Base-by-base conservation (phyloP, 2,113 vertebrate genomes). In the Butorides virescens region DNA sequence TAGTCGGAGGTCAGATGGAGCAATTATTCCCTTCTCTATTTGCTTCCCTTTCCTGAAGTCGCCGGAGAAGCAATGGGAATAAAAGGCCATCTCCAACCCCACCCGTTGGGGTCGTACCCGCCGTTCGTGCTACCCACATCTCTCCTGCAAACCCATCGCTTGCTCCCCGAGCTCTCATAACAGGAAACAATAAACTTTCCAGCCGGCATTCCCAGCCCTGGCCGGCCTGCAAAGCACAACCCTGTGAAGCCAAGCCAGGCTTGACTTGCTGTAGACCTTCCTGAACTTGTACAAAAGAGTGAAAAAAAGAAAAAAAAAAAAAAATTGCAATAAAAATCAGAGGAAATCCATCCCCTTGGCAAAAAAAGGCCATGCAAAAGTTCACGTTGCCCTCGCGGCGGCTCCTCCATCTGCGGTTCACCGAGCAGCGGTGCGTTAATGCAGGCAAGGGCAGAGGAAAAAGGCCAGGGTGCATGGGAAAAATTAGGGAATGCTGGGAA, bases 121-220 rank as follows among this genome's bases (percentile, higher is more conserved):
- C 42, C 3, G 7, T 3, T 15, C 0, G 73, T 5, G 49, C 73
- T 70, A 19, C 87, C 72, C 61, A 0, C 11, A 3, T 18, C 68
- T 5, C 93, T 55, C 92, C 82, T 11, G 53, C 26, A 88, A 89
- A 71, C 70, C 77, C 82, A 23, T 1, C 2, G 4, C 7, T 4
- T 4, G 8, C 10, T 95, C 76, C 74, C 59, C 0, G 4, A 89
- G 86, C 79, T 86, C 93, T 87, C 95, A 97, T 61, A 97, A 97
- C 97, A 97, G 97, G 97, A 97, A 96, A 3, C 83, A 94, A 97
- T 95, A 91, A 95, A 88, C 71, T 78, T 93, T 76, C 95, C 92
- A 92, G 42, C 49, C 5, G 1, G n/a, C 6, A 4, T 46, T 93
- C 75, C 85, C 87, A 74, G 68, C 36, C 27, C 36, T 52, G 81